Percentiles rank a stretch among this genome's conserved stretches.
Conservation (phyloP, 2,888 invertebrate genomes). For the Cinara cedri region DNA sequence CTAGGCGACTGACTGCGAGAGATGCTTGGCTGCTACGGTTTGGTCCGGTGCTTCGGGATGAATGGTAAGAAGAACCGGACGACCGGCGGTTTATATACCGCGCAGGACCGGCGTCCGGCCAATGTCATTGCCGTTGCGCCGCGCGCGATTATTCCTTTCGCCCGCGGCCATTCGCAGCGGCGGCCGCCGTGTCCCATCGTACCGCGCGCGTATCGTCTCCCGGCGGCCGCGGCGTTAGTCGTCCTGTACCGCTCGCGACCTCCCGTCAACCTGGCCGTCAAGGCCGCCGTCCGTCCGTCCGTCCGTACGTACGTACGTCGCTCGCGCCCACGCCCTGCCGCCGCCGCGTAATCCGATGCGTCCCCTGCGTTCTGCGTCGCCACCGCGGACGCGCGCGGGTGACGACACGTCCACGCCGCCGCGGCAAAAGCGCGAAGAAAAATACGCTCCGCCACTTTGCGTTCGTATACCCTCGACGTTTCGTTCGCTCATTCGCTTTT, state of each 20-base stretch:
- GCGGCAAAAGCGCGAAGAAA: too few species aligned
- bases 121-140: conserved; percentile 57
- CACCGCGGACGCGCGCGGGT: neutral
- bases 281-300: neutral
- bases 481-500: neutral
- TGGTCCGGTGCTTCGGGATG: conserved; percentile 41
- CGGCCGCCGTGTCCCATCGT: conserved; percentile 11
- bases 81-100: conserved; percentile 47
- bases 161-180: conserved; percentile 2
- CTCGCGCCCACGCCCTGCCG: conserved; percentile 13
- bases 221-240: neutral
- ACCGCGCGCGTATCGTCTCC: neutral
- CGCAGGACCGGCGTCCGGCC: conserved; percentile 54
- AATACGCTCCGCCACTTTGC: neutral
- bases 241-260: conserved; percentile 26
- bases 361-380: neutral
- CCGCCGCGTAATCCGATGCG: conserved; percentile 1
- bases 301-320: neutral
- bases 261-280: neutral
- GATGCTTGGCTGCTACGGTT: conserved; percentile 20
- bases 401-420: too few species aligned
- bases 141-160: conserved; percentile 29
- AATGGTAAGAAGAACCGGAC: conserved; percentile 59
- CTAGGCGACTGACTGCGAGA: conserved; percentile 16
- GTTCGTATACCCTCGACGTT: neutral